Evolutionary conservation across 2,797 vertebrate genomes (phyloP), one percentile per base, ranked within the genome.

Genomic region (Amphiprion clarkii): DNA sequence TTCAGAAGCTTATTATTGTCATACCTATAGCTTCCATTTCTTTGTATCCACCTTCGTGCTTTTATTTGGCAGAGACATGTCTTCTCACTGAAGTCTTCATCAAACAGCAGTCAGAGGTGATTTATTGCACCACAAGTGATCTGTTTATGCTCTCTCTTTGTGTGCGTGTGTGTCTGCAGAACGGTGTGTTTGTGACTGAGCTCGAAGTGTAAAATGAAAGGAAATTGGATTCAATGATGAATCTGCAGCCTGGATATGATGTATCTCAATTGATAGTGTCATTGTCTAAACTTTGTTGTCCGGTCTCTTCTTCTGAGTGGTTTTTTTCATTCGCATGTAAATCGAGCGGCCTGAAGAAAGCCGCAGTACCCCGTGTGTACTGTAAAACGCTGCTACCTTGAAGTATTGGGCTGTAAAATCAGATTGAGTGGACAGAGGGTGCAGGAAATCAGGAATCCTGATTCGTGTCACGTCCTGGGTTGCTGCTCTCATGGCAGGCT

Each of bases 401-500:
- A 66, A 56, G 42, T 16, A 40, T 39, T 7, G 1, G 55, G 29
- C 52, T 71, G 58, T 71, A 44, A 78, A 81, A 67, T 75, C 44
- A 11, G 12, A 51, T 2, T 2, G 44, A 65, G 54, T 25, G 51
- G 52, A 73, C 71, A 33, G 44, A 58, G 51, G 66, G 39, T 52
- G 83, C 67, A 68, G 72, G 55, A 75, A 85, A 79, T 66, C 25
- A 23, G 78, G 71, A 74, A 85, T 92, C 78, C 69, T 14, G 76
- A 93, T 88, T 89, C 87, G 2, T 3, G n/a, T 91, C 90, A 90
- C 88, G 79, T 90, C 60, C 71, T 12, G 58, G 58, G 67, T 64
- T 78, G 58, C 76, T 79, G 70, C 82, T 86, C 72, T 75, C 77
- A 57, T 76, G 79, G 72, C 79, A 69, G 74, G 70, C 84, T 76